Conservation (phyloP, 2,113 vertebrate species). For the Ranitomeya imitator region DNA sequence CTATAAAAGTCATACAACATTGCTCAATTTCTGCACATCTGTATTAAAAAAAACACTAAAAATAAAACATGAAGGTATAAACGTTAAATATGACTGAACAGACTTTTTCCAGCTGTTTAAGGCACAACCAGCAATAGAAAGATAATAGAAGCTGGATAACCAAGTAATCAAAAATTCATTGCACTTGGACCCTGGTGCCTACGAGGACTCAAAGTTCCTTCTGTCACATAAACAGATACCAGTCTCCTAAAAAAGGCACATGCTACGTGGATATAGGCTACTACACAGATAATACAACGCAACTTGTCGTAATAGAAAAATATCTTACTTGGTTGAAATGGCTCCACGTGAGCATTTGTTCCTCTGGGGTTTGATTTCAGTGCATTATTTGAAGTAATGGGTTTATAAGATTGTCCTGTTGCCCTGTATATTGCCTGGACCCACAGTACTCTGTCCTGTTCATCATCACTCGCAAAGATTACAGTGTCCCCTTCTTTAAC, state of each 20-base stretch:
- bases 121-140: neutral
- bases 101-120: neutral
- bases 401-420: slow-evolving; percentile 95
- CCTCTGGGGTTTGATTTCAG: slow-evolving; percentile 84
- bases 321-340: slow-evolving; percentile 83
- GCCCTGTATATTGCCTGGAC: slow-evolving; percentile 97
- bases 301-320: neutral
- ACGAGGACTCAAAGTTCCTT: too few relatives aligned
- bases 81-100: neutral
- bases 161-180: too few relatives aligned
- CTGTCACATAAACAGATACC: too few relatives aligned
- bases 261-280: neutral
- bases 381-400: slow-evolving; percentile 79
- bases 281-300: neutral
- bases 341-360: slow-evolving; percentile 72
- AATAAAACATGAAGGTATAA: neutral
- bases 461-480: slow-evolving; percentile 91
- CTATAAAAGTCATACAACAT: neutral
- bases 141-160: too few relatives aligned
- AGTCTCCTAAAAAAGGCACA: too few relatives aligned
- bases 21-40: neutral
- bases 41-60: neutral
- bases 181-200: too few relatives aligned
- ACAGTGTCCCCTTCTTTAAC: slow-evolving; percentile 94
- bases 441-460: slow-evolving; percentile 91